phyloP scores from a whole-genome alignment of 2,888 invertebrate species.

The Baronia brevicornis region DNA sequence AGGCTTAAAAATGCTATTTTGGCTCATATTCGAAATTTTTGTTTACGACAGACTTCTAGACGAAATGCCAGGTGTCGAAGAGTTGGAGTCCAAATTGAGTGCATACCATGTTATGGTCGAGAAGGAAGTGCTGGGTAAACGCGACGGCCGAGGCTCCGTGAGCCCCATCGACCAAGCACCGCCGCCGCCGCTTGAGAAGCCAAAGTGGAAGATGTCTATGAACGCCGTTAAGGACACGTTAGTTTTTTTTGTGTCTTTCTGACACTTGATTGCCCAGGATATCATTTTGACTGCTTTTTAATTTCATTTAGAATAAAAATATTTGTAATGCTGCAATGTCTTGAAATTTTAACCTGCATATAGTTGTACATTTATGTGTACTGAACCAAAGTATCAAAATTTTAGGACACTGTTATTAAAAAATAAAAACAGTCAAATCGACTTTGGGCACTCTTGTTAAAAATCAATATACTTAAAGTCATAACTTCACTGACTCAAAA shows the following conservation, averaged over 20 bases:
- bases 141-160: conserved; percentile 58
- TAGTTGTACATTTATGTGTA: too few species aligned
- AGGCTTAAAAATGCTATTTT: background rate
- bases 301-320: background rate
- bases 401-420: too few species aligned
- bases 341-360: background rate
- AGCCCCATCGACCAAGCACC: conserved; percentile 65
- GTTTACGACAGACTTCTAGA: conserved; percentile 47
- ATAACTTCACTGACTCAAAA: too few species aligned
- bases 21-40: background rate
- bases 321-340: background rate
- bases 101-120: conserved; percentile 87
- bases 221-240: conserved; percentile 73
- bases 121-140: conserved; percentile 74
- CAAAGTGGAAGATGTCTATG: conserved; percentile 84
- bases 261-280: background rate
- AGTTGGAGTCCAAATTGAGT: conserved; percentile 84
- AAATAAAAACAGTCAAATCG: too few species aligned
- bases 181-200: conserved; percentile 68
- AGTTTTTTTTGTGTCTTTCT: conserved; percentile 32
- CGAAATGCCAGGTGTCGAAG: conserved; percentile 83
- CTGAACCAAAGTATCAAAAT: too few species aligned
- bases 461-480: too few species aligned
- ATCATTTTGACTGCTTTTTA: background rate
- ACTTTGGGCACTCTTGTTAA: too few species aligned